Conservation (phyloP, 2,888 invertebrate species). For the Limnephilus rhombicus region DNA sequence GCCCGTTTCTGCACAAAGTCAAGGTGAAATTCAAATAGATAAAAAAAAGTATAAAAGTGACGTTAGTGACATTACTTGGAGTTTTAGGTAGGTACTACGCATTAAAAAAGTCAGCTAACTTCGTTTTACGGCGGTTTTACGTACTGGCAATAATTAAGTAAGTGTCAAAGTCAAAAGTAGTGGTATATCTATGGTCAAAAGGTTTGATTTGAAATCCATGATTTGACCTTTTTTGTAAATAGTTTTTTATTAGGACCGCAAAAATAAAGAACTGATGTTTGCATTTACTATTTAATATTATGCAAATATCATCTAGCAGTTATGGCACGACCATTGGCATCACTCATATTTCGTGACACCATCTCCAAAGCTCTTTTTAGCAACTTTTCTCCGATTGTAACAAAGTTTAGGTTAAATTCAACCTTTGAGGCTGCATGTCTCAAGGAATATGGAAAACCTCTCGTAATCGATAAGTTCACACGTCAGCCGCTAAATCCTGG, state of each 20-base stretch:
- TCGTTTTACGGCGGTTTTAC: not conserved
- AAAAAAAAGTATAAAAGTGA: too few species aligned
- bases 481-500: conserved; percentile 37
- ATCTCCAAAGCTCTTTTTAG: conserved; percentile 16
- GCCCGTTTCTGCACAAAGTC: too few species aligned
- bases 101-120: not conserved
- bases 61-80: too few species aligned
- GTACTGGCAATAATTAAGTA: not conserved
- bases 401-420: conserved; percentile 54
- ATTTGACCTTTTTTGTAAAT: not conserved
- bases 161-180: not conserved
- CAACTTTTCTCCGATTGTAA: conserved; percentile 24
- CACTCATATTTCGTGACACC: conserved; percentile 38
- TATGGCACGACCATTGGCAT: conserved; percentile 38
- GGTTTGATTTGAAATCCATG: not conserved
- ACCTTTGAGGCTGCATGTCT: conserved; percentile 58
- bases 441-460: conserved; percentile 59
- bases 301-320: conserved; percentile 18
- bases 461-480: conserved; percentile 54
- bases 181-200: not conserved
- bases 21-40: too few species aligned
- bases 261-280: not conserved
- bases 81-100: not conserved
- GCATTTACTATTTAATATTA: not conserved
- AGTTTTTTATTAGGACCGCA: not conserved